Percentiles rank a stretch among this genome's conserved stretches.
These are phyloP conservation scores for Sinhomidia bicolor DNA, from an alignment of 2,888 invertebrate species.

Conservation along the genomic window DNA sequence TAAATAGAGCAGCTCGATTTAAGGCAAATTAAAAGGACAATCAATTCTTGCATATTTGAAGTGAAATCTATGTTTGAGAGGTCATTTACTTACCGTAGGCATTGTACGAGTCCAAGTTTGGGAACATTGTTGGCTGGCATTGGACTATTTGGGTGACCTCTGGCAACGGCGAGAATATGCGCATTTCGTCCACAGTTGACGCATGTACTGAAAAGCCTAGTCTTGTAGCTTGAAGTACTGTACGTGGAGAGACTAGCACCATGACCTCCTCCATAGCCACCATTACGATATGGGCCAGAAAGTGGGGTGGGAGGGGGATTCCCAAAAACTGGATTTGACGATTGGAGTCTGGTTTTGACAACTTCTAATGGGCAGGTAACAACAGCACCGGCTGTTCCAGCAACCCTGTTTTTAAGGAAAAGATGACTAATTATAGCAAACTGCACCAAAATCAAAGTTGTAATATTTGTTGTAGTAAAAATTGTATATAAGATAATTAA, in stretches of 20 bases:
- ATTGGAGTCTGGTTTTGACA: conserved; percentile 98
- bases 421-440: conserved; percentile 36
- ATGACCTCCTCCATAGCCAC: conserved; percentile 81
- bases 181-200: conserved; percentile 82
- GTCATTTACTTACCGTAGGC: conserved; percentile 86
- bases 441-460: not conserved
- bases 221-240: conserved; percentile 57
- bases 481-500: conserved; percentile 11
- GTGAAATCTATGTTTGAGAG: no score
- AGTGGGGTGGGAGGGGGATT: conserved; percentile 85
- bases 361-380: conserved; percentile 99
- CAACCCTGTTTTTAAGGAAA: conserved; percentile 88
- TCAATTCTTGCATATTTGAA: not conserved
- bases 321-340: conserved; percentile 88
- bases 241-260: conserved; percentile 81
- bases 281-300: conserved; percentile 85
- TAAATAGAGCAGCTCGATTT: not conserved
- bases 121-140: conserved; percentile 76
- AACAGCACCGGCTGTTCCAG: conserved; percentile 98
- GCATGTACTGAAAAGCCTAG: conserved; percentile 85
- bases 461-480: not conserved
- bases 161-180: conserved; percentile 80
- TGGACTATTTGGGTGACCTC: conserved; percentile 76
- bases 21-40: no score
- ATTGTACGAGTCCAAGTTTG: conserved; percentile 89